Evolutionary conservation across 2,888 invertebrate genomes (phyloP), one percentile per base, ranked within the genome.

Genomic region (Aphodius sticticus): DNA sequence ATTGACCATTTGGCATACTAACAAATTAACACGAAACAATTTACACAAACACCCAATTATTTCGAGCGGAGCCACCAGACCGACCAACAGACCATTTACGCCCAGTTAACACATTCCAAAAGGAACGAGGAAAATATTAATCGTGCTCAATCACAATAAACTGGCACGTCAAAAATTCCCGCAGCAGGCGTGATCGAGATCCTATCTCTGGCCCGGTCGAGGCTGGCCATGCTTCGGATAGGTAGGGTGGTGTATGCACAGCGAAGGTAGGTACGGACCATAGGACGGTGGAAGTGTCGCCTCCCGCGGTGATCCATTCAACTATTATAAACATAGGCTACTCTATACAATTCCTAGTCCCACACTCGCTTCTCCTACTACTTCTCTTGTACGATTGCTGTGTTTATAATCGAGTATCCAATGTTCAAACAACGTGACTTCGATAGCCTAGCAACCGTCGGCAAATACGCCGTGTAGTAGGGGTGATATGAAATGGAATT

Each of bases 41-140:
- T 53, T 53, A 7, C 53, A 7, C 53, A 53, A 53, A 53, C 53
- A 53, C 53, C 53, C 53, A 53, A 53, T 53, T 53, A 53, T 53
- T 53, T 53, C 53, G 7, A 53, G 3, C 26, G 26, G 26, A 26
- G 26, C 26, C 26, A 26, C 53, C 53, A 9, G 9, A 53, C 53
- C 53, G 12, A 9, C 53, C 53, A 9, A 53, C 53, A 7, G 53
- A 12, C 53, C 53, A 53, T 53, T 53, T 53, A 53, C 53, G 53
- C 53, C 53, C 53, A 53, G 53, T 53, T 53, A 53, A 53, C 53
- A 53, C 53, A 53, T 53, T 53, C 53, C 53, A 53, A 53, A 53
- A 53, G 53, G 53, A 53, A 53, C 53, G 53, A 53, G 12, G 9
- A 12, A 53, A 53, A 53, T 53, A 53, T 53, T 53, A 53, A 53